These are phyloP conservation scores for Trilocha varians DNA, from an alignment of 2,888 invertebrate species.

Conservation along the genomic window DNA sequence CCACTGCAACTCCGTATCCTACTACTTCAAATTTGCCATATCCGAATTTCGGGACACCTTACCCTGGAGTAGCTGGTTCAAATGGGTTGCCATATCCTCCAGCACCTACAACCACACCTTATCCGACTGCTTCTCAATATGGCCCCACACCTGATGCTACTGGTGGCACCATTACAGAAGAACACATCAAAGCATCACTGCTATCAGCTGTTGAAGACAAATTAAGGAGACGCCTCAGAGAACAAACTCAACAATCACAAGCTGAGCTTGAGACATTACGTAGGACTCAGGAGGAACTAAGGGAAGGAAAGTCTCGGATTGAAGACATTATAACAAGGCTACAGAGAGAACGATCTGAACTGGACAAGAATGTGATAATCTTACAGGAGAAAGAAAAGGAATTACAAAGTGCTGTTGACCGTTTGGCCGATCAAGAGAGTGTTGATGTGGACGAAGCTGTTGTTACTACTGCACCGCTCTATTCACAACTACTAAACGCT, in stretches of 20 bases:
- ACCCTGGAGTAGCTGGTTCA: slow-evolving; percentile 30
- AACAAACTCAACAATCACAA: slow-evolving; percentile 91
- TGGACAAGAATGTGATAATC: slow-evolving; percentile 87
- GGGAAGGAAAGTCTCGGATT: slow-evolving; percentile 86
- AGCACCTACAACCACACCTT: slow-evolving; percentile 34
- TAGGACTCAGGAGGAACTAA: slow-evolving; percentile 89
- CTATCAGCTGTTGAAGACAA: slow-evolving; percentile 97
- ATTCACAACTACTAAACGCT: slow-evolving; percentile 94
- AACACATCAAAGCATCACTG: slow-evolving; percentile 94
- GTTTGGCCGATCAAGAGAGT: slow-evolving; percentile 83
- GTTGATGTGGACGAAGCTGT: slow-evolving; percentile 97
- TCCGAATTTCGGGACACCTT: slow-evolving; percentile 62
- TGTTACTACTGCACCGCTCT: slow-evolving; percentile 94
- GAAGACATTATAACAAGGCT: slow-evolving; percentile 84
- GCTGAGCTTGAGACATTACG: slow-evolving; percentile 92
- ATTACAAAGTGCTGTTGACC: slow-evolving; percentile 84
- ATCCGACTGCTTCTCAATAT: slow-evolving; percentile 39
- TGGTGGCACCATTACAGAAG: slow-evolving; percentile 92
- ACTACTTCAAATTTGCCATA: slow-evolving; percentile 60
- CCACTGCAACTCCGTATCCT: slow-evolving; percentile 56
- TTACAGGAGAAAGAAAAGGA: slow-evolving; percentile 91
- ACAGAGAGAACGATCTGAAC: slow-evolving; percentile 83
- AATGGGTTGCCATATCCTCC: slow-evolving; percentile 40
- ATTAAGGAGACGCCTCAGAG: slow-evolving; percentile 86
- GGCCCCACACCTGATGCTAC: slow-evolving; percentile 51